Conservation (phyloP, 2,113 vertebrate genomes). For the Megalops atlanticus region DNA sequence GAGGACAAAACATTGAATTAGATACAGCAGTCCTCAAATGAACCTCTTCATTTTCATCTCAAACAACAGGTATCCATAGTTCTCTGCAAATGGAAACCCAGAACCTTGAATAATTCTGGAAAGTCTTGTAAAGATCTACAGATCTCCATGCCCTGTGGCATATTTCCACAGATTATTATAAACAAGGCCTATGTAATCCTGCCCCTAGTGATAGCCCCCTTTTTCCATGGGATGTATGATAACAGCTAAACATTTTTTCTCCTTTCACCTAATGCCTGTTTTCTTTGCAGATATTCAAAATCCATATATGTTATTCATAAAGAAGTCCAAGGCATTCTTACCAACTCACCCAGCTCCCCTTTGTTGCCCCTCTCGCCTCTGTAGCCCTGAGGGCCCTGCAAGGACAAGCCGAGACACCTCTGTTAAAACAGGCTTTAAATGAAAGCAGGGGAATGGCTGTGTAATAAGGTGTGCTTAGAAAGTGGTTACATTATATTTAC, state of each 20-base stretch:
- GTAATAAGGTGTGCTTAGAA: too few relatives aligned
- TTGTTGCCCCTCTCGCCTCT: constrained; percentile 65
- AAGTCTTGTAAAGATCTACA: too few relatives aligned
- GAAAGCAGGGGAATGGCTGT: neutral
- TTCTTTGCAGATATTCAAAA: neutral
- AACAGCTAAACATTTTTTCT: too few relatives aligned
- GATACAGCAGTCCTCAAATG: neutral
- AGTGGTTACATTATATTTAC: neutral
- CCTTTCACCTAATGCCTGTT: neutral
- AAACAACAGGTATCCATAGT: too few relatives aligned
- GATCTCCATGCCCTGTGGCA: too few relatives aligned
- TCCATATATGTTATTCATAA: constrained; percentile 19
- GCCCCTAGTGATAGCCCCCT: too few relatives aligned
- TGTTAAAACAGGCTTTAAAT: neutral
- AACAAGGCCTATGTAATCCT: too few relatives aligned
- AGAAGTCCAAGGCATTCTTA: constrained; percentile 64
- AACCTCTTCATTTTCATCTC: neutral
- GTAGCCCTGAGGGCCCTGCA: constrained; percentile 67
- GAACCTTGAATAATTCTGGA: too few relatives aligned
- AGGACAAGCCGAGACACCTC: constrained; percentile 14
- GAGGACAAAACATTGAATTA: neutral
- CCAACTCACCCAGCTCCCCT: constrained; percentile 78
- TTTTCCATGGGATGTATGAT: too few relatives aligned
- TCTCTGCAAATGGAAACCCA: neutral
- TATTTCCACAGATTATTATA: neutral